Base-by-base conservation (phyloP, 2,113 vertebrate species). In the Cynoglossus semilaevis region DNA sequence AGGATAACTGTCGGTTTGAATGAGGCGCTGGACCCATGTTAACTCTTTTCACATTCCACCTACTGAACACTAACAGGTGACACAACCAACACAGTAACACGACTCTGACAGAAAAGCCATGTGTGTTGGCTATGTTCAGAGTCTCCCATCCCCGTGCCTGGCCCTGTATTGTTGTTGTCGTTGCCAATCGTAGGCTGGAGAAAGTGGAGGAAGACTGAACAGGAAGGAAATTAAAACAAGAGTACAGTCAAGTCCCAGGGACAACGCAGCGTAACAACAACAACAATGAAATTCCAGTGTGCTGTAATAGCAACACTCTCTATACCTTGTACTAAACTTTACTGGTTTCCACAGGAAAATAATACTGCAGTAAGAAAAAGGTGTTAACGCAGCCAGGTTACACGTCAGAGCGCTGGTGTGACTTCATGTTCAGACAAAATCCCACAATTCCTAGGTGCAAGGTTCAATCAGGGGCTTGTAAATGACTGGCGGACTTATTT, bases 51-150 rank as follows among this genome's bases (percentile, higher is more conserved):
- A 65, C 72, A 79, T 85, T 80, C 83, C 76, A 58, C 55, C 41
- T 6, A 43, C 67, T 37, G 52, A 71, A 65, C 43, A 45, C 60
- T 70, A 78, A 82, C 82, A 83, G 78, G 82, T 87, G 75, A 66
- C 72, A 76, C 18, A n/a, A 59, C 40, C n/a, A 34, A 52, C 51
- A 46, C 5, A 0, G 66, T 77, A 72, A 77, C 36, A 74, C 37
- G 56, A 60, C 74, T 58, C 60, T n/a, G 34, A 17, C 57, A 44
- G 64, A 63, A 58, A 54, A 41, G 51, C 40, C 17, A 37, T 66
- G 68, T 48, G 67, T 40, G 49, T 52, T 16, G 17, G 54, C 70
- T 76, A 63, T 76, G 72, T 67, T 65, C 74, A 62, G 70, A 69
- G 52, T 38, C 46, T 15, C 1, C 14, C 51, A 56, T 47, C 35